A percentile compares a stretch with the other conserved stretches of the same genome.
These are phyloP conservation scores for Eulacestoma nigropectus DNA, from an alignment of 2,113 vertebrate species.

Conservation along the genomic window DNA sequence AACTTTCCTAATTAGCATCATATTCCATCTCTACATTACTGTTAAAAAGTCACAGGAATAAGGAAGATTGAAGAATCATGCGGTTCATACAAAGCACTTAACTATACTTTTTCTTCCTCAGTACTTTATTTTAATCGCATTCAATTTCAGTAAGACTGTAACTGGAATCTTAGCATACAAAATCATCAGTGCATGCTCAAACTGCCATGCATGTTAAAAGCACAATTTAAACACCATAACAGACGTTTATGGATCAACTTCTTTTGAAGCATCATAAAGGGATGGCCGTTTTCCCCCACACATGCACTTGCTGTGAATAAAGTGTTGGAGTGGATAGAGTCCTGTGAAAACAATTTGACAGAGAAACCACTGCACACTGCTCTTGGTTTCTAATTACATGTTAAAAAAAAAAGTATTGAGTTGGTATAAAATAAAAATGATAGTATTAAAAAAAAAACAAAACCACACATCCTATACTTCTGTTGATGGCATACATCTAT, in stretches of 20 bases:
- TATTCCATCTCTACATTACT: background rate
- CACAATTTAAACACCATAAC: constrained; percentile 30
- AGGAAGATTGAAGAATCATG: constrained; percentile 3
- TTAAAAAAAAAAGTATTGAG: background rate
- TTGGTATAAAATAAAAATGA: background rate
- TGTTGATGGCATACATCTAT: background rate
- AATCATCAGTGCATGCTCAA: constrained; percentile 34
- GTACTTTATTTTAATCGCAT: constrained; percentile 32
- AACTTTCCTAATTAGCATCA: background rate
- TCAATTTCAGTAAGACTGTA: background rate
- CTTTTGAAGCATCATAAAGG: background rate
- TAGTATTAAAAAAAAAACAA: background rate
- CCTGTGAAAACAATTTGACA: background rate
- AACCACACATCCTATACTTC: background rate
- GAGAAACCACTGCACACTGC: background rate
- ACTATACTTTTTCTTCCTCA: constrained; percentile 26
- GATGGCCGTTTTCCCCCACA: background rate
- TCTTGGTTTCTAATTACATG: background rate
- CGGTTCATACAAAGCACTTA: constrained; percentile 25
- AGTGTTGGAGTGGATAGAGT: background rate
- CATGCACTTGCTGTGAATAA: background rate
- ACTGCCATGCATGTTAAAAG: constrained; percentile 9
- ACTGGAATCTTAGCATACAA: constrained; percentile 25
- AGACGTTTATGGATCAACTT: background rate
- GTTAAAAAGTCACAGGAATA: background rate